Evolutionary conservation across 2,888 invertebrate species (phyloP).

Genomic region (Oasisia sp.): DNA sequence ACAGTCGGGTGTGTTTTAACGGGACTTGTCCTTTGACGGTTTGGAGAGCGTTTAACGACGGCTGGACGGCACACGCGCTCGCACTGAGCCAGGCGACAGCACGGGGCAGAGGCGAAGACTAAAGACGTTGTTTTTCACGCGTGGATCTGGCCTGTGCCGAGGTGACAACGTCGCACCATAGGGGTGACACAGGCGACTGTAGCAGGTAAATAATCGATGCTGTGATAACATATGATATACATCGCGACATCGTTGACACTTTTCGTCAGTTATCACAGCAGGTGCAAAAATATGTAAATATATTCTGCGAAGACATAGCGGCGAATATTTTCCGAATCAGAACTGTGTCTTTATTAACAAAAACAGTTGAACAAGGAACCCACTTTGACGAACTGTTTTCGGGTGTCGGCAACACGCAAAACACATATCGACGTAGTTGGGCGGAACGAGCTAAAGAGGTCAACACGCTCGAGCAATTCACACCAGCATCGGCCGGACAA

Average conservation of each 20-base stretch:
- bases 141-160: not conserved
- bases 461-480: not conserved
- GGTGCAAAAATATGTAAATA: not conserved
- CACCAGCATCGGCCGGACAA: not conserved
- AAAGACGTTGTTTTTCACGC: not conserved
- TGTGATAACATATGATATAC: not conserved
- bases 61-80: not conserved
- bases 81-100: not conserved
- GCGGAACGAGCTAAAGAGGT: too few species aligned
- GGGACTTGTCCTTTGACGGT: not conserved
- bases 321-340: not conserved
- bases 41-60: not conserved
- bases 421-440: not conserved
- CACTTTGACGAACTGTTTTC: not conserved
- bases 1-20: constrained; percentile 18
- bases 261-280: not conserved
- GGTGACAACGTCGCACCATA: not conserved
- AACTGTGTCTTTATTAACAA: not conserved
- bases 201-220: not conserved
- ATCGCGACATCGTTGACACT: not conserved
- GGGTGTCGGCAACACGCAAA: not conserved
- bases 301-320: not conserved
- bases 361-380: not conserved
- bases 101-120: not conserved
- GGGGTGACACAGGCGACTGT: not conserved